A percentile compares a stretch with the other conserved stretches of the same genome.
Conservation (phyloP, 2,888 invertebrate species). For the Tipula helvola region DNA sequence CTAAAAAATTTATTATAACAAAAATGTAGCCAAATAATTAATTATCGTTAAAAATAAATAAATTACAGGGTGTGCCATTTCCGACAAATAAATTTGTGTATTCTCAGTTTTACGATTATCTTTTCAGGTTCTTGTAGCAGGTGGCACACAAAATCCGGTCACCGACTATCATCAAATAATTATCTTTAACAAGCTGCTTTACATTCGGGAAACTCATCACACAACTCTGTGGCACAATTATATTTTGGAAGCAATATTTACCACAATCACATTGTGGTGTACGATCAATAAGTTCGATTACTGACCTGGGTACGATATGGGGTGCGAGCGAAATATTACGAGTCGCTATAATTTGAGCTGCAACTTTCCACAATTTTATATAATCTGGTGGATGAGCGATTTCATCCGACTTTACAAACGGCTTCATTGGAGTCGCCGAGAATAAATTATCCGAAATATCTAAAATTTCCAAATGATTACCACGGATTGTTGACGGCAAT, state of each 20-base stretch:
- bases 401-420: not conserved
- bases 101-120: not conserved
- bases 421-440: not conserved
- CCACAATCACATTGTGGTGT: constrained; percentile 31
- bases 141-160: not conserved
- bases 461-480: not conserved
- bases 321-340: constrained; percentile 13
- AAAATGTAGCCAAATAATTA: not conserved
- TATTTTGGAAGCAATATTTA: constrained; percentile 24
- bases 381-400: not conserved
- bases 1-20: not conserved
- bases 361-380: constrained; percentile 25
- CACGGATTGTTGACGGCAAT: constrained; percentile 9
- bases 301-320: constrained; percentile 24
- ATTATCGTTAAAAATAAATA: not conserved
- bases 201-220: constrained; percentile 28
- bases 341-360: constrained; percentile 24
- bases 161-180: not conserved
- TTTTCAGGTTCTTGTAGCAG: not conserved
- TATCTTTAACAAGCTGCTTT: constrained; percentile 23
- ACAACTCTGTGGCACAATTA: constrained; percentile 25
- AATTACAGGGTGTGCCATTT: not conserved
- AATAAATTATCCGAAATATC: constrained; percentile 12
- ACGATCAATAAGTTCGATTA: constrained; percentile 28
- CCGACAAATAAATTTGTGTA: not conserved